Percentiles rank a stretch among this genome's conserved stretches.
These are phyloP conservation scores for Buteo buteo DNA, from an alignment of 2,113 vertebrate genomes.

Conservation along the genomic window DNA sequence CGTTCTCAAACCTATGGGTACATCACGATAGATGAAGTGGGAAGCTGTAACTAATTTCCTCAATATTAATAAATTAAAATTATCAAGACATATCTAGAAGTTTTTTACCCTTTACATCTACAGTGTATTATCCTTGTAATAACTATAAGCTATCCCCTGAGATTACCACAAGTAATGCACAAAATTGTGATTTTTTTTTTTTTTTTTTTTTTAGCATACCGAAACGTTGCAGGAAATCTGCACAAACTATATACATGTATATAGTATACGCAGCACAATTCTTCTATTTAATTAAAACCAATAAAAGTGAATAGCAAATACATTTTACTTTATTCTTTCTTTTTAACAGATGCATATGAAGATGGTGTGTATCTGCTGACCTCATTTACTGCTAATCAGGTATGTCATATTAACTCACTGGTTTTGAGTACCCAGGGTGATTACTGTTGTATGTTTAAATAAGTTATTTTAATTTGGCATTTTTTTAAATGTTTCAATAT, in stretches of 20 bases:
- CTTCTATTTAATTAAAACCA: not conserved
- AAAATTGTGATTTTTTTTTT: not conserved
- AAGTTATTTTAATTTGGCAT: not conserved
- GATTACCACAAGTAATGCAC: no score
- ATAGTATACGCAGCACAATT: fast-evolving
- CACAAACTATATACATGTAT: not conserved
- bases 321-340: not conserved
- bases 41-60: not conserved
- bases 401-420: not conserved
- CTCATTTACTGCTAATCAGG: slow-evolving; percentile 58
- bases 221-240: not conserved
- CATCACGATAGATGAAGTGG: not conserved
- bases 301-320: not conserved
- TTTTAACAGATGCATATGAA: slow-evolving; percentile 68
- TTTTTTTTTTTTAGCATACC: not conserved
- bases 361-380: slow-evolving; percentile 47
- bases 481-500: not conserved
- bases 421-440: not conserved
- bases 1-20: not conserved
- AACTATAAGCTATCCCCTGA: not conserved
- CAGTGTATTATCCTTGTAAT: not conserved
- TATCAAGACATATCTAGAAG: not conserved
- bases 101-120: not conserved
- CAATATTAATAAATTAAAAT: not conserved
- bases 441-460: not conserved